Base-by-base conservation (phyloP, 2,797 vertebrate species). In the Hirundo rustica region DNA sequence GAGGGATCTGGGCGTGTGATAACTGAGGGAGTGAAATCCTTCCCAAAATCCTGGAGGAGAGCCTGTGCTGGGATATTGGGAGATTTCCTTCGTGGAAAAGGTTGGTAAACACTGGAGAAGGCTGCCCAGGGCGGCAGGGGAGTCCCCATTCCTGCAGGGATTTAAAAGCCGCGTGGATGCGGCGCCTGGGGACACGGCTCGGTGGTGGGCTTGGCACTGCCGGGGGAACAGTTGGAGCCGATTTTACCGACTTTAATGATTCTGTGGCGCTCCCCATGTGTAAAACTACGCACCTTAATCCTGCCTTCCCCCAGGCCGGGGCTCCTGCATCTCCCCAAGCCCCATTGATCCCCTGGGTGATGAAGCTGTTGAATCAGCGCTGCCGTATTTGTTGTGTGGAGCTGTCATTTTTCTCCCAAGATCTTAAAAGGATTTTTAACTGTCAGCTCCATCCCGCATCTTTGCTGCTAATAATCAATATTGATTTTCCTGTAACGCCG, bases 391-490 rank as follows among this genome's bases (percentile, higher is more conserved):
- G 89, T 85, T 86, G 92, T 85, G 79, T 57, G 58, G 67, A 92
- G 74, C 81, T 93, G 96, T 95, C 94, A 77, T 96, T 97, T 96
- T 95, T 96, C 94, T 93, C 87, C 89, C 36, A 10, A 26, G 87
- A 89, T 91, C 91, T 96, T 91, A 78, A 97, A 96, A 96, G 92
- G 96, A 65, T 94, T 95, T 97, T 96, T 73, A 93, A 58, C 95
- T 94, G 84, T 88, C 96, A 91, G 95, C 90, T 55, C 51, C 81
- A 85, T 25, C 84, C 92, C 30, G 83, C 88, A 62, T 95, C 94
- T 96, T 96, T 95, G 90, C 91, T 96, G 53, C 91, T 96, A 91
- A 94, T 96, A 97, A 97, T 98, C 97, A 97, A 96, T 97, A 97
- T 94, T 97, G 97, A 97, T 97, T 98, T 97, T 75, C 91, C 75